phyloP scores from a whole-genome alignment of 2,888 invertebrate species.

The Papilio elwesi region DNA sequence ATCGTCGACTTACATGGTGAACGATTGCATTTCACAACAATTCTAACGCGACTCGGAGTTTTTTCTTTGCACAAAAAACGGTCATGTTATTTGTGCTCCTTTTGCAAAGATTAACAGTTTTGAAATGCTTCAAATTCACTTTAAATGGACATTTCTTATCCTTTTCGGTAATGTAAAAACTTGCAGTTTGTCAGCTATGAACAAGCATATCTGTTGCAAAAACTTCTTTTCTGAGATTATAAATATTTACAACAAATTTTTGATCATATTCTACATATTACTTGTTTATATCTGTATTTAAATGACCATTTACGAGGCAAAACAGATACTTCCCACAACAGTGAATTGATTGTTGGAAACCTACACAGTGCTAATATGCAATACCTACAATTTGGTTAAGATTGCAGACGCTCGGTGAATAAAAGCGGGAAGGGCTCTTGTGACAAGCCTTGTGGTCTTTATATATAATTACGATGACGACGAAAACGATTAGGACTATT shows the following conservation, averaged over 20 bases:
- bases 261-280: neutral
- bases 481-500: too few relatives aligned
- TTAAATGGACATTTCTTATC: constrained; percentile 14
- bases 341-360: too few relatives aligned
- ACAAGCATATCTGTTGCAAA: constrained; percentile 4
- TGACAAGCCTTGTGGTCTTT: too few relatives aligned
- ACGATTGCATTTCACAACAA: constrained; percentile 39
- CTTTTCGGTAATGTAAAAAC: neutral
- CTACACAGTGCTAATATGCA: too few relatives aligned
- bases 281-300: neutral
- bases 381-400: too few relatives aligned
- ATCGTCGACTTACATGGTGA: constrained; percentile 30
- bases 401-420: too few relatives aligned
- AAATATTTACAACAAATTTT: neutral
- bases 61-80: constrained; percentile 31
- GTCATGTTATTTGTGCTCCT: constrained; percentile 20
- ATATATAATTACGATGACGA: too few relatives aligned
- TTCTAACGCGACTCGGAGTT: constrained; percentile 29
- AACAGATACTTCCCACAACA: too few relatives aligned
- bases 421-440: too few relatives aligned
- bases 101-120: constrained; percentile 27
- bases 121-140: constrained; percentile 22
- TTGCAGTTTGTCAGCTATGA: constrained; percentile 6
- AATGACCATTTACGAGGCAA: neutral
- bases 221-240: neutral